Percentiles rank a stretch among this genome's conserved stretches.
phyloP scores from a whole-genome alignment of 2,797 vertebrate species.

The Sebastes nivosus region DNA sequence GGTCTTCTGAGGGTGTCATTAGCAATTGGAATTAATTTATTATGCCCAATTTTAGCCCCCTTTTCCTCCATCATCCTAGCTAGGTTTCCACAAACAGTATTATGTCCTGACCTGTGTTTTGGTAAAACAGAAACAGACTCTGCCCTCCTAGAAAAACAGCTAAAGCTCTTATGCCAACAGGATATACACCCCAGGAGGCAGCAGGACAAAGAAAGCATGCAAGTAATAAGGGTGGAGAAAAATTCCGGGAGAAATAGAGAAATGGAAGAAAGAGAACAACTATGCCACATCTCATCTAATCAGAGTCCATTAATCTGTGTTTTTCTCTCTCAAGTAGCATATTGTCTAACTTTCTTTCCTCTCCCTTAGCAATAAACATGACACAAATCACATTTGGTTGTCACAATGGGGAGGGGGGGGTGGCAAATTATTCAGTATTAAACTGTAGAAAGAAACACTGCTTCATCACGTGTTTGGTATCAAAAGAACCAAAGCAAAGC shows the following conservation, averaged over 20 bases:
- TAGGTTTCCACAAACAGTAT: background rate
- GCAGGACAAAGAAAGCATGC: conserved; percentile 14
- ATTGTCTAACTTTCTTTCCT: background rate
- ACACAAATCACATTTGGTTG: background rate
- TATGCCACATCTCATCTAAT: background rate
- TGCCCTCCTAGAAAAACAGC: conserved; percentile 23
- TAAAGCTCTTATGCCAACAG: conserved; percentile 44
- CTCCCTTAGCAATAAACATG: background rate
- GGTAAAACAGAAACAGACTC: conserved; percentile 5
- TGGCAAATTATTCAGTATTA: background rate
- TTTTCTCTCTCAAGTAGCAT: background rate
- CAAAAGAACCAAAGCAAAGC: background rate
- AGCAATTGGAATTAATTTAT: background rate
- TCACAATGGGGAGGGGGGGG: background rate
- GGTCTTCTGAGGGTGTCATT: background rate
- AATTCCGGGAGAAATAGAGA: background rate
- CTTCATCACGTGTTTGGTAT: background rate
- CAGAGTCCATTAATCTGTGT: background rate
- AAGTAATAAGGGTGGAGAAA: conserved; percentile 9
- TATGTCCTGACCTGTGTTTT: background rate
- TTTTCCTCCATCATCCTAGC: background rate
- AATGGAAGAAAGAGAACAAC: background rate
- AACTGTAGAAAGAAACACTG: background rate
- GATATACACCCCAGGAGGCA: conserved; percentile 38
- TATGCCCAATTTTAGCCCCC: background rate